These are phyloP conservation scores for Shargacucullia verbasci DNA, from an alignment of 2,888 invertebrate species.

Conservation along the genomic window DNA sequence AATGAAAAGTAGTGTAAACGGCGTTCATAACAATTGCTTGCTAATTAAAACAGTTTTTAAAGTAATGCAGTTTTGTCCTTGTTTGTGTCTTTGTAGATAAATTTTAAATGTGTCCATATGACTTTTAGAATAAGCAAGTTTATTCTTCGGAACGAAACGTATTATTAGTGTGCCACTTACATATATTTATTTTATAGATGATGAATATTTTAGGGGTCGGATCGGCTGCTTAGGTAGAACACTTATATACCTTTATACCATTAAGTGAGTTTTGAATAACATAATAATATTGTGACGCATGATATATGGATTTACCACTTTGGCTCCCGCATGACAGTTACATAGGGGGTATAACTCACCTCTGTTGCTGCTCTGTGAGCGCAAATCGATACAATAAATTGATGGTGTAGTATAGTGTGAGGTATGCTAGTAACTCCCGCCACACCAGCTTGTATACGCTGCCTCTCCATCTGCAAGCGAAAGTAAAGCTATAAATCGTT, in stretches of 20 bases:
- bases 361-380: slow-evolving; percentile 93
- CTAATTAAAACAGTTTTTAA: slow-evolving; percentile 30
- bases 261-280: slow-evolving; percentile 14
- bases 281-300: not conserved
- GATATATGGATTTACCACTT: slow-evolving; percentile 2
- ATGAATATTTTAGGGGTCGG: slow-evolving; percentile 33
- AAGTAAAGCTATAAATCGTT: slow-evolving; percentile 25
- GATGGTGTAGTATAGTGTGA: slow-evolving; percentile 95
- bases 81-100: slow-evolving; percentile 7
- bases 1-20: slow-evolving; percentile 5
- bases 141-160: slow-evolving; percentile 17
- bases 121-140: slow-evolving; percentile 20
- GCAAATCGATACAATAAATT: slow-evolving; percentile 96
- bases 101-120: slow-evolving; percentile 8
- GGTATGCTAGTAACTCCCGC: slow-evolving; percentile 96
- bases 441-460: slow-evolving; percentile 98
- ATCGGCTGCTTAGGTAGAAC: slow-evolving; percentile 12
- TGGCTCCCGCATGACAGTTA: slow-evolving; percentile 1
- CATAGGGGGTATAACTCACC: slow-evolving; percentile 86
- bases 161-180: slow-evolving; percentile 2
- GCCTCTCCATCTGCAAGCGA: slow-evolving; percentile 94
- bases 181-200: slow-evolving; percentile 20
- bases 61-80: slow-evolving; percentile 38
- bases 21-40: slow-evolving; percentile 10
- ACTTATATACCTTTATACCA: slow-evolving; percentile 12